Evolutionary conservation across 2,113 vertebrate genomes (phyloP).

Genomic region (Pandion haliaetus): DNA sequence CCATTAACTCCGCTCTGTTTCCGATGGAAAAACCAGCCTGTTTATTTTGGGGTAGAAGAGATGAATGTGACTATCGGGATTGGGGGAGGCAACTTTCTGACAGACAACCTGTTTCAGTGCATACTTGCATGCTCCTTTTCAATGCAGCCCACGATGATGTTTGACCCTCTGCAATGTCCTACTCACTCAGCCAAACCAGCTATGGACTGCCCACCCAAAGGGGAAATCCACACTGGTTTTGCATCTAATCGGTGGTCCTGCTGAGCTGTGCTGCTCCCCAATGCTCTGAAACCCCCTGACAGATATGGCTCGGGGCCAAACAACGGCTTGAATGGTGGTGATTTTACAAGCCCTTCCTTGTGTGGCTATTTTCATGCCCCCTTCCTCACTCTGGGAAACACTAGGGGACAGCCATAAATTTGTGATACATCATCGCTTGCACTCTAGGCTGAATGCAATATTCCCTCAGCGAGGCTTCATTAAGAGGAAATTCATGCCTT

Average conservation of each 20-base stretch:
- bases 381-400: slow-evolving; percentile 13
- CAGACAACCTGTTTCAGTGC: neutral
- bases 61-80: neutral
- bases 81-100: neutral
- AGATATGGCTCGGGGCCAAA: neutral
- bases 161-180: neutral
- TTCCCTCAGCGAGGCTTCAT: slow-evolving; percentile 25
- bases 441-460: slow-evolving; percentile 10
- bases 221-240: neutral
- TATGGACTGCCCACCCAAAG: neutral
- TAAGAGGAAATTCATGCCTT: slow-evolving; percentile 68
- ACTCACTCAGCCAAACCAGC: neutral
- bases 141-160: neutral
- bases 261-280: neutral
- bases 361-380: slow-evolving; percentile 4
- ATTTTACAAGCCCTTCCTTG: slow-evolving; percentile 9
- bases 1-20: neutral
- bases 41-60: neutral
- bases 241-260: neutral
- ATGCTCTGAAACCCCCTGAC: neutral
- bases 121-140: neutral
- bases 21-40: neutral
- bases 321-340: neutral
- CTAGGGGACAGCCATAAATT: slow-evolving; percentile 48
- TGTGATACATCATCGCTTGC: slow-evolving; percentile 23